Percentiles rank a stretch among this genome's conserved stretches.
Conservation (phyloP, 2,797 vertebrate species). For the Apogon talboti region DNA sequence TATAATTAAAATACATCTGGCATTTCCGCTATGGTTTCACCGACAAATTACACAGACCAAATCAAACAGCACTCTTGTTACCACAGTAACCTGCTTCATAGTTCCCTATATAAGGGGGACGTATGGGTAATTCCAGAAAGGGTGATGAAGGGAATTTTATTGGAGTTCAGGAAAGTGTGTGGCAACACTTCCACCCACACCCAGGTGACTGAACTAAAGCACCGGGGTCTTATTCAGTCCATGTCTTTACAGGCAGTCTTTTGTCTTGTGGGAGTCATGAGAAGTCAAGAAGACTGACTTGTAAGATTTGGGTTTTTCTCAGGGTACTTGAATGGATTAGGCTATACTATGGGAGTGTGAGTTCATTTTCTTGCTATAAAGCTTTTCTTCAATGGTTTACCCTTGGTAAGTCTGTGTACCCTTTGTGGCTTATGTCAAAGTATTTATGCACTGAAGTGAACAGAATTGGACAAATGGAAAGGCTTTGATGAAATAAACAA, state of each 20-base stretch:
- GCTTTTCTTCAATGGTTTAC: conserved; percentile 55
- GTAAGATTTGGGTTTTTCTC: conserved; percentile 69
- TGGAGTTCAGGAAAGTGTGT: conserved; percentile 54
- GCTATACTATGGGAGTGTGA: conserved; percentile 40
- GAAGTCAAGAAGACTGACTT: conserved; percentile 75
- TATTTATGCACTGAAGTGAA: conserved; percentile 59
- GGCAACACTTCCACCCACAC: conserved; percentile 58
- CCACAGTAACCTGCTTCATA: conserved; percentile 26
- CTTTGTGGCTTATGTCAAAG: conserved; percentile 60
- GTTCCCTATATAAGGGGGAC: conserved; percentile 47
- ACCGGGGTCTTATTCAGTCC: conserved; percentile 61
- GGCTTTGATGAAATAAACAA: conserved; percentile 66
- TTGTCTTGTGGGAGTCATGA: conserved; percentile 76
- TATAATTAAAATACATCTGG: no score
- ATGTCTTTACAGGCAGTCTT: conserved; percentile 72
- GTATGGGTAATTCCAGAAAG: conserved; percentile 60
- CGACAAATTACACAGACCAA: conserved; percentile 30
- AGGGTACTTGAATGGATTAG: conserved; percentile 73
- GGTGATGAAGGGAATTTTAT: conserved; percentile 48
- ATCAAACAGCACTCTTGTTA: conserved; percentile 33
- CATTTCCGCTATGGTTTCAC: conserved; percentile 38
- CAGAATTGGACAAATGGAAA: conserved; percentile 57
- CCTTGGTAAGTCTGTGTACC: conserved; percentile 49
- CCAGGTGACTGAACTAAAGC: conserved; percentile 68
- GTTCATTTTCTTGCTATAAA: conserved; percentile 43